Base-by-base conservation (phyloP, 2,888 invertebrate genomes). In the Spialia ferax region DNA sequence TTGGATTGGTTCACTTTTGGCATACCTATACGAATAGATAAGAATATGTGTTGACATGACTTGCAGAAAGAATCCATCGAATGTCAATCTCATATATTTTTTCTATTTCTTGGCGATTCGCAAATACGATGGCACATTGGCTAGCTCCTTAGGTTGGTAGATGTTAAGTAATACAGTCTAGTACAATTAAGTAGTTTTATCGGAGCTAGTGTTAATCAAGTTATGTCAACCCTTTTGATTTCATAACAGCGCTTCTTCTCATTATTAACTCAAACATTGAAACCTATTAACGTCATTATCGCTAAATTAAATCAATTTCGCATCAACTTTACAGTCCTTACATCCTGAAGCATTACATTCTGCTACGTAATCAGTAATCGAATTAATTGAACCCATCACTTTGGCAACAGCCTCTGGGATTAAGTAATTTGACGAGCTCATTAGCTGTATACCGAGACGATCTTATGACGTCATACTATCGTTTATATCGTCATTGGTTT, bases 391-490 rank as follows among this genome's bases (percentile, higher is more conserved):
- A 61, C 4, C 26, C 45, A 45, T 48, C 45, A 42, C 42, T 45
- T 45, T 60, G n/a, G 61, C 29, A 50, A 61, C 50, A 61, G 61
- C 61, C 61, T 61, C 61, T 50, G 50, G 60, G 61, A 32, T 61
- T 61, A 50, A 50, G 55, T 22, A 50, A 61, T 61, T 35, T 61
- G 50, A 50, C 50, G 22, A 52, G 61, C 50, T 62, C 32, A 61
- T 50, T 61, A 50, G 22, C 22, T 50, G 20, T 45, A 7, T 1
- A 22, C 48, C 18, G 50, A 48, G 20, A 60, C 29, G 50, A 61
- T 61, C 50, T 45, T 18, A 15, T 32, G 50, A 35, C 61, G 35
- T 32, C 61, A 52, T 29, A 23, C 18, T 15, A 61, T 15, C 20
- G 22, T 35, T 50, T 50, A 35, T 35, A 29, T 60, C 32, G 18